Percentiles rank a stretch among this genome's conserved stretches.
phyloP scores from a whole-genome alignment of 2,888 invertebrate genomes.

The Keiferia lycopersicella region DNA sequence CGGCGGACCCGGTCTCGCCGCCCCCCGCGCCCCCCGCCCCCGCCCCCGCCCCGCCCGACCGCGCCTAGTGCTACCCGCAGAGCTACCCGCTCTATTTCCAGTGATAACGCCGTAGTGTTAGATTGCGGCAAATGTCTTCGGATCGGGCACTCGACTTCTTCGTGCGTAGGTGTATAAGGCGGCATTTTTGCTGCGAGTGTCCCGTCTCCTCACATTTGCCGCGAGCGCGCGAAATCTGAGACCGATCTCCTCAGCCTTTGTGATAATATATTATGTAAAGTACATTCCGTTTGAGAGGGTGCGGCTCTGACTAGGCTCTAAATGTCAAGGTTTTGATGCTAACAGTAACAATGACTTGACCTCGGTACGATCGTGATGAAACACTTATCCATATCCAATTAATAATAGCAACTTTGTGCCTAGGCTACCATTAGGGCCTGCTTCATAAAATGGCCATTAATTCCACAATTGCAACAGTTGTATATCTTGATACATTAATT shows the following conservation, averaged over 20 bases:
- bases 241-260: constrained; percentile 68
- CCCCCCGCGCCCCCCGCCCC: constrained; percentile 41
- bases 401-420: constrained; percentile 36
- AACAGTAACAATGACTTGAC: constrained; percentile 27
- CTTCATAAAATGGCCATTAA: constrained; percentile 16
- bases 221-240: constrained; percentile 34
- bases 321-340: constrained; percentile 31
- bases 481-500: neutral
- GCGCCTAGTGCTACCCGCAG: constrained; percentile 45
- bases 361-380: constrained; percentile 30
- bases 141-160: neutral
- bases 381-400: constrained; percentile 30
- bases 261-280: constrained; percentile 75
- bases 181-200: constrained; percentile 14
- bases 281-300: constrained; percentile 65
- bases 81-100: constrained; percentile 36
- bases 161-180: constrained; percentile 1
- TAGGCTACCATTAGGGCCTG: constrained; percentile 31
- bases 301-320: constrained; percentile 35
- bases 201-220: neutral
- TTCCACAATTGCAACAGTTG: neutral
- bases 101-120: constrained; percentile 31
- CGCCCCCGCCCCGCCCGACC: constrained; percentile 53
- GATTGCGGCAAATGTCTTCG: neutral
- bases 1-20: constrained; percentile 45